phyloP scores from a whole-genome alignment of 2,888 invertebrate species.

The Orthonychiurus folsomi region DNA sequence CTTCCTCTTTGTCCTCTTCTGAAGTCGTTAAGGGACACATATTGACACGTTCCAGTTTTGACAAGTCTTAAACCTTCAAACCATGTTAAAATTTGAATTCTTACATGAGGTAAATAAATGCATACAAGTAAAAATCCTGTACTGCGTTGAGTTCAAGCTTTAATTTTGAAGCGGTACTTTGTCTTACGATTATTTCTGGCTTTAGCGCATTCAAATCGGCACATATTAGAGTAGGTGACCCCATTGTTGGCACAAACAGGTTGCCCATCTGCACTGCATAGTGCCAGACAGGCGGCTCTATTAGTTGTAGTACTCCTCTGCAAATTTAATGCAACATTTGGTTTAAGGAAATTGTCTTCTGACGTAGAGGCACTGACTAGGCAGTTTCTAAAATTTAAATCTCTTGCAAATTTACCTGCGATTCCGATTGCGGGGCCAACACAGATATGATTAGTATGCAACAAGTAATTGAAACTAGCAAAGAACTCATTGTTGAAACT shows the following conservation, averaged over 20 bases:
- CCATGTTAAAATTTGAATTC: too few species aligned
- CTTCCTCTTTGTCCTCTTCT: background rate
- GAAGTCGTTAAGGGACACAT: background rate
- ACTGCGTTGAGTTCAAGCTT: background rate
- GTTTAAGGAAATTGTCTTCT: too few species aligned
- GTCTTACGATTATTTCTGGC: background rate
- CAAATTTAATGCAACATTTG: too few species aligned
- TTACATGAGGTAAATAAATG: too few species aligned
- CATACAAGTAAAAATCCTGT: background rate
- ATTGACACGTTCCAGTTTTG: background rate
- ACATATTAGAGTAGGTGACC: constrained; percentile 13
- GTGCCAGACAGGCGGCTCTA: background rate
- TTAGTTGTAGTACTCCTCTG: background rate
- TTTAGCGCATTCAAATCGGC: constrained; percentile 11
- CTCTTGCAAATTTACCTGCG: too few species aligned
- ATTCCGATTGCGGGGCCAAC: too few species aligned
- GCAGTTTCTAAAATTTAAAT: too few species aligned
- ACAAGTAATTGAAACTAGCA: too few species aligned
- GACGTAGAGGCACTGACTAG: too few species aligned
- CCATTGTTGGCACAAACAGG: constrained; percentile 15
- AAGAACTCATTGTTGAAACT: too few species aligned
- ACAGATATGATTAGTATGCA: too few species aligned
- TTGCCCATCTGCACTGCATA: background rate
- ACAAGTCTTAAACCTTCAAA: background rate
- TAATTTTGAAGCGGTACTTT: too few species aligned